Evolutionary conservation across 2,797 vertebrate species (phyloP), one percentile per base, ranked within the genome.

Genomic region (Pachyuromys duprasi): DNA sequence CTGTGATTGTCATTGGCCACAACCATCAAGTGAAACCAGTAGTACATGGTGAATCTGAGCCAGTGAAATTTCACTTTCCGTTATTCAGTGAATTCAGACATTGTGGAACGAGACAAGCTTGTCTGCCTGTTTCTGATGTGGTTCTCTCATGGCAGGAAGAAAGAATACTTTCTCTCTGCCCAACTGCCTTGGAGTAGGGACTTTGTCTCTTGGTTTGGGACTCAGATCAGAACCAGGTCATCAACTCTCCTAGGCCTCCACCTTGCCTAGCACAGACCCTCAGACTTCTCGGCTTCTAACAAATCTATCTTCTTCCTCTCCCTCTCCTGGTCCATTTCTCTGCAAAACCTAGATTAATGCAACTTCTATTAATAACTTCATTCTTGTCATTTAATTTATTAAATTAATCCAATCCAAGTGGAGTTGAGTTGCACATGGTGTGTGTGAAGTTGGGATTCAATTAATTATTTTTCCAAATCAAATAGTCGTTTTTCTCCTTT

Each of bases 351-450:
- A 82, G 84, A 93, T 49, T 84, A 92, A 63, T 49, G 78, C 39
- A 90, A 72, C 11, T 82, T 89, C 82, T 94, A 89, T 92, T 69
- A 96, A 95, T 67, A 82, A 26, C 72, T 60, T 95, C 53, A 2
- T 74, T 39, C 92, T 93, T 93, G 36, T 60, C 49, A 78, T 95
- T 95, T 97, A 93, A 89, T 67, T 91, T 53, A 75, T 93, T 81
- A 95, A 91, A 69, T 94, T 83, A 95, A 91, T 31, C 42, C 20
- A 89, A 55, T 3, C 69, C 72, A 93, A 67, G 14, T 90, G 70
- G 33, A 87, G 26, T n/a, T 96, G 83, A 86, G 63, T 69, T 86
- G 88, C 53, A 22, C 60, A 57, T 75, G 81, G 69, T 75, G 72
- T 78, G 17, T 63, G 6, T 87, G 65, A 93, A 95, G 53, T 87